Evolutionary conservation across 2,113 vertebrate species (phyloP).

Genomic region (Oenanthe oenanthe): DNA sequence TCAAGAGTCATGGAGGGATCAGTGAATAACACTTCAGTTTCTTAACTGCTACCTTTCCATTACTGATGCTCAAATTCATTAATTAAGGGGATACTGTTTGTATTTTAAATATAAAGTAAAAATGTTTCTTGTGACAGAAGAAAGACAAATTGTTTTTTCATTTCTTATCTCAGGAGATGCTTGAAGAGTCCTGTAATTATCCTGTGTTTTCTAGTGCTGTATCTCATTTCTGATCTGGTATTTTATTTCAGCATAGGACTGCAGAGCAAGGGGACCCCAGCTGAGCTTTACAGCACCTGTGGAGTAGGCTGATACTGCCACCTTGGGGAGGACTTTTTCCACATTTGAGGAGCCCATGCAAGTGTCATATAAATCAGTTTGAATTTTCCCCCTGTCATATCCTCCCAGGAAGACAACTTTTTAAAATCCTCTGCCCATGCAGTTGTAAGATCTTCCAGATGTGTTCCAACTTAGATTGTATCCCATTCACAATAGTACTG

Average conservation of each 20-base stretch:
- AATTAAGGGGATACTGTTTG: background rate
- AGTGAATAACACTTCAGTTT: background rate
- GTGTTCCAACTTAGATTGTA: background rate
- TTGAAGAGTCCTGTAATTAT: background rate
- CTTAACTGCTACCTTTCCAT: background rate
- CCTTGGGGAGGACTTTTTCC: conserved; percentile 64
- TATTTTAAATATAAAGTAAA: background rate
- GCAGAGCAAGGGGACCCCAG: background rate
- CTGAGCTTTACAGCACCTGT: conserved; percentile 29
- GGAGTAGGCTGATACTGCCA: conserved; percentile 75
- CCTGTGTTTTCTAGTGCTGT: background rate
- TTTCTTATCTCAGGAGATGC: background rate
- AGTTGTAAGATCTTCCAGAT: conserved; percentile 59
- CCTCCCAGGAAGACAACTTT: conserved; percentile 45
- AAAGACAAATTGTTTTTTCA: background rate
- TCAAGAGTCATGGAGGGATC: background rate
- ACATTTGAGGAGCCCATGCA: background rate
- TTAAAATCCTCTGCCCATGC: conserved; percentile 18
- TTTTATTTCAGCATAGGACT: background rate
- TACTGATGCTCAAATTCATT: background rate
- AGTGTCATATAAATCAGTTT: conserved; percentile 9
- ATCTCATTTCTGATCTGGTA: background rate
- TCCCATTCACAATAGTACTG: background rate
- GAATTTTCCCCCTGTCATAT: background rate
- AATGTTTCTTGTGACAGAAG: background rate